Percentiles rank a stretch among this genome's conserved stretches.
Evolutionary conservation across 2,113 vertebrate genomes (phyloP).

Genomic region (Tricholaema leucomelas): DNA sequence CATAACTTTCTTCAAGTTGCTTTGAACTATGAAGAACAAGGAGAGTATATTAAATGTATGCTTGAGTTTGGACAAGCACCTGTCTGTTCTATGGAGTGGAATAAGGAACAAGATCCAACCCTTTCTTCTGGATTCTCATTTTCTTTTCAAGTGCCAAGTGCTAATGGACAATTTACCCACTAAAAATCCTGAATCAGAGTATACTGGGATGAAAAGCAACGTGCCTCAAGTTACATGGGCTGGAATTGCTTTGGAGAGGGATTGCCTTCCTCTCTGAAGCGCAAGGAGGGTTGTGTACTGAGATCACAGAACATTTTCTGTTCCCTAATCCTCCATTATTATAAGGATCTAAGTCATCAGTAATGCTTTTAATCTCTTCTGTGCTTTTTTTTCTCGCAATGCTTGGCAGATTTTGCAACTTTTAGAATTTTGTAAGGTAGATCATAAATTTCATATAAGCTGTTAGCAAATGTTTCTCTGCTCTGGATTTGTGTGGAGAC

Average conservation of each 20-base stretch:
- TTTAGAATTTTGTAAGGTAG: slow-evolving; percentile 46
- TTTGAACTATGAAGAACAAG: neutral
- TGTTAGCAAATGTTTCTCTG: slow-evolving; percentile 32
- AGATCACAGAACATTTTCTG: neutral
- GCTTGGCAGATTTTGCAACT: slow-evolving; percentile 47
- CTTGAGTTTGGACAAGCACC: neutral
- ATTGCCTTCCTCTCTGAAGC: neutral
- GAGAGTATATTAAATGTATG: neutral
- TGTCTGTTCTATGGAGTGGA: neutral
- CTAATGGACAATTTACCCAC: neutral
- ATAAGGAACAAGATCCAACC: neutral
- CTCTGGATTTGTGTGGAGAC: neutral
- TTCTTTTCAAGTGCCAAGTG: neutral
- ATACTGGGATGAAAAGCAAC: neutral
- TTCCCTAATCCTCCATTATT: slow-evolving; percentile 1
- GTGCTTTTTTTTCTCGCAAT: neutral
- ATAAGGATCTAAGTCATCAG: neutral
- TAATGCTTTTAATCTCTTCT: slow-evolving; percentile 35
- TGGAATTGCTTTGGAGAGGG: neutral
- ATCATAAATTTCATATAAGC: slow-evolving; percentile 12
- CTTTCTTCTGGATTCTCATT: neutral
- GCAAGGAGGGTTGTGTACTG: neutral
- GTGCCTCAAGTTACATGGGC: neutral
- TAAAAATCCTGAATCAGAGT: neutral
- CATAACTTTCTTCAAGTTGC: neutral